Conservation (phyloP, 2,797 vertebrate genomes). For the Eupleurogrammus muticus region DNA sequence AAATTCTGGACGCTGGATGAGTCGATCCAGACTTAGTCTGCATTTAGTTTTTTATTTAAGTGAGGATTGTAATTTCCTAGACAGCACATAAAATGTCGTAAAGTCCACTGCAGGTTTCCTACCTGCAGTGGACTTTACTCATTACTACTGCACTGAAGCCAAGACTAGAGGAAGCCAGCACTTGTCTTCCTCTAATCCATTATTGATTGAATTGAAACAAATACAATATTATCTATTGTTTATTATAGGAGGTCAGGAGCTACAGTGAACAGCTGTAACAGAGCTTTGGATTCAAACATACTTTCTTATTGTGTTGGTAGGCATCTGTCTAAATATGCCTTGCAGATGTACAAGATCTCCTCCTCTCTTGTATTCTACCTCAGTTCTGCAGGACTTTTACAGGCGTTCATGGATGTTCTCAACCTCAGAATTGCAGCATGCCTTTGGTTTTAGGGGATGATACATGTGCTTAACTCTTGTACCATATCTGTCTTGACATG, state of each 20-base stretch:
- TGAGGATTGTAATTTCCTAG: neutral
- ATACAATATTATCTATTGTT: conserved; percentile 3
- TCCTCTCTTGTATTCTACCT: neutral
- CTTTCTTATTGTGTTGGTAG: neutral
- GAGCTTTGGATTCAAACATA: neutral
- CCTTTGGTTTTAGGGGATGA: neutral
- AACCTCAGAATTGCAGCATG: neutral
- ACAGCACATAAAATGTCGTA: too few relatives aligned
- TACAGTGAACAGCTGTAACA: neutral
- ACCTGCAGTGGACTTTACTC: neutral
- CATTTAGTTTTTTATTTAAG: neutral
- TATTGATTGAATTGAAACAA: conserved; percentile 9
- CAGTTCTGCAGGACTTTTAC: neutral
- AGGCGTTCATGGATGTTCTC: neutral
- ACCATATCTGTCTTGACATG: conserved; percentile 3
- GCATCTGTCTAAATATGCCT: neutral
- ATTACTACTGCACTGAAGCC: neutral
- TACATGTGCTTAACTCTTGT: neutral
- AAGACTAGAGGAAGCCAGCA: neutral
- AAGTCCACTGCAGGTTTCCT: too few relatives aligned
- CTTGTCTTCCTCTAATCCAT: neutral
- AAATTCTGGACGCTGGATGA: neutral
- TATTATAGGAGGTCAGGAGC: neutral
- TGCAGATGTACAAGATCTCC: conserved; percentile 3
- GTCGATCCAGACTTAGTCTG: neutral